Conservation (phyloP, 2,797 vertebrate species). For the Ctenopoma kingsleyae region DNA sequence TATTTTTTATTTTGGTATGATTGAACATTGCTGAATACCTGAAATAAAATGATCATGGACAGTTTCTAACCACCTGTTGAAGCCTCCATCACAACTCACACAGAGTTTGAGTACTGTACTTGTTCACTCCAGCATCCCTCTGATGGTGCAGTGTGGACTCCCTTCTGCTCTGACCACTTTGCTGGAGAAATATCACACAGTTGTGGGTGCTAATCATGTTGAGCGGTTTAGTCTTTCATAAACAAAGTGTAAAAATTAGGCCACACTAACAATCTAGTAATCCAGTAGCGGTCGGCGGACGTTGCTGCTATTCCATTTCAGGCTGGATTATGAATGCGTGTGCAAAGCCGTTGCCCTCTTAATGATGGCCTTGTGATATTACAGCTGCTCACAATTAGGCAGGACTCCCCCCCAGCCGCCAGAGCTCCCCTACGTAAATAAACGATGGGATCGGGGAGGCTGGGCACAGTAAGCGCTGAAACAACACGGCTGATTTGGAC, state of each 20-base stretch:
- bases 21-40: not conserved
- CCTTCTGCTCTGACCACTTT: conserved; percentile 28
- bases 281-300: conserved; percentile 72
- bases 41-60: not conserved
- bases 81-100: conserved; percentile 20
- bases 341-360: conserved; percentile 75
- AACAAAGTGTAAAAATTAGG: conserved; percentile 81
- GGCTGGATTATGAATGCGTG: conserved; percentile 73
- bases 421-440: conserved; percentile 81
- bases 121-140: conserved; percentile 17
- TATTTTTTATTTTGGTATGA: too few species aligned
- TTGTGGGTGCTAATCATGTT: conserved; percentile 84
- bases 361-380: conserved; percentile 79
- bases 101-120: not conserved
- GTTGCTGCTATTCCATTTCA: conserved; percentile 70
- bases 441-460: conserved; percentile 76
- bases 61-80: conserved; percentile 50
- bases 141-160: conserved; percentile 14
- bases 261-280: conserved; percentile 78
- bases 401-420: conserved; percentile 73
- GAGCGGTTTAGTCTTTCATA: conserved; percentile 80
- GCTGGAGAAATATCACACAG: conserved; percentile 72
- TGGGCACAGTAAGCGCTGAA: conserved; percentile 77
- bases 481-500: conserved; percentile 84
- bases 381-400: conserved; percentile 86